Evolutionary conservation across 2,797 vertebrate genomes (phyloP).

Genomic region (Sebastes alutus): DNA sequence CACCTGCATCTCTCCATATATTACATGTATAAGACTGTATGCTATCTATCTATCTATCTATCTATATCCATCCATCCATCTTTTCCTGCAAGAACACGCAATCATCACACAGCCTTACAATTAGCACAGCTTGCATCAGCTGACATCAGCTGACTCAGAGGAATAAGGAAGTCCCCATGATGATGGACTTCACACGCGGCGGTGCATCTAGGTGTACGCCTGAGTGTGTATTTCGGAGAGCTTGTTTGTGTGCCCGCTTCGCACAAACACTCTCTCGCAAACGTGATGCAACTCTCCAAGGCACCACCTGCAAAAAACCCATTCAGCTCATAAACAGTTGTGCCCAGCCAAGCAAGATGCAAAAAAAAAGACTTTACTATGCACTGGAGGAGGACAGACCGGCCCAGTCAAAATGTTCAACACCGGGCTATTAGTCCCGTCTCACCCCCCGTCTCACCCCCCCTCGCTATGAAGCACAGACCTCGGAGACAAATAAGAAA

Average conservation of each 20-base stretch:
- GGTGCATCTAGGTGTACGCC: constrained; percentile 55
- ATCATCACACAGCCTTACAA: constrained; percentile 64
- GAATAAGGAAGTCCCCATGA: constrained; percentile 79
- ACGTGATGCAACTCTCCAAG: constrained; percentile 85
- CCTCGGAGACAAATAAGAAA: constrained; percentile 77
- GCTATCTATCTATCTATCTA: neutral
- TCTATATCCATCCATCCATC: neutral
- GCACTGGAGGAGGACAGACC: constrained; percentile 40
- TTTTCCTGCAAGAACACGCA: constrained; percentile 39
- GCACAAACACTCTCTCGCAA: constrained; percentile 82
- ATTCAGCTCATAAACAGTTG: constrained; percentile 73
- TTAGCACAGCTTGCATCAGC: constrained; percentile 84
- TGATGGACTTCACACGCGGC: constrained; percentile 70
- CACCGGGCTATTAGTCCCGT: constrained; percentile 51
- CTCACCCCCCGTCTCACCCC: constrained; percentile 34
- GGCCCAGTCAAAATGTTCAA: constrained; percentile 41
- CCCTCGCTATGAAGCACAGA: constrained; percentile 52
- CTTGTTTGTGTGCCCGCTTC: constrained; percentile 69
- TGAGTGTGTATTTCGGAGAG: constrained; percentile 58
- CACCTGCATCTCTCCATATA: neutral
- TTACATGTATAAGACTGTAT: neutral
- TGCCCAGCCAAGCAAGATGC: constrained; percentile 64
- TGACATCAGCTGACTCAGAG: constrained; percentile 85
- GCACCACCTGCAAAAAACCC: constrained; percentile 65
- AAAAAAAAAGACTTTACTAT: constrained; percentile 36